Conservation (phyloP, 53 echinoderm and acorn worm genomes). For the Temnopleurus reevesii region DNA sequence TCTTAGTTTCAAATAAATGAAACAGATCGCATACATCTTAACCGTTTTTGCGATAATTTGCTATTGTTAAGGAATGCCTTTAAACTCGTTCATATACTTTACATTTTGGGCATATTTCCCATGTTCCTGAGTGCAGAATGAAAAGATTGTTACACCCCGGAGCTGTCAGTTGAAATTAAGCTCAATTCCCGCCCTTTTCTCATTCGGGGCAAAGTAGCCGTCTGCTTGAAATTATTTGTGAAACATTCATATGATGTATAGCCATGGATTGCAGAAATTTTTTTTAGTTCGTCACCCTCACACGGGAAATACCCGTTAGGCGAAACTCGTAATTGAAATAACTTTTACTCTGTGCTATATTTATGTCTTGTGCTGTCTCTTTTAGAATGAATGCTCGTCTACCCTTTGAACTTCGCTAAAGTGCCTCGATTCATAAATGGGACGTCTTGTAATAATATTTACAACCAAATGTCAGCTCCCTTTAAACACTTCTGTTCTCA, state of each 20-base stretch:
- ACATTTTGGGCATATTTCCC: neutral
- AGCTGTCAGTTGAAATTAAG: constrained; percentile 23
- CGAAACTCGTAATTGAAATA: no score
- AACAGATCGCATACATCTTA: no score
- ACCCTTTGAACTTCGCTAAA: neutral
- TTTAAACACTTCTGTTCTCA: neutral
- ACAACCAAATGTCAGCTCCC: constrained; percentile 6
- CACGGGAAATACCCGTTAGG: no score
- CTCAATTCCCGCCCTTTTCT: constrained; percentile 28
- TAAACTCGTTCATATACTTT: neutral
- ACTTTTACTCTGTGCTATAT: no score
- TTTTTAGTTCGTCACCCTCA: no score
- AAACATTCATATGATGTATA: neutral
- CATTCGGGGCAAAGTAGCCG: neutral
- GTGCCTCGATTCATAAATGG: neutral
- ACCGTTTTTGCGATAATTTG: no score
- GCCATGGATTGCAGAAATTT: neutral
- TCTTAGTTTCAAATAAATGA: no score
- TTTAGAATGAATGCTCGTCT: neutral
- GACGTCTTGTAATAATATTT: constrained; percentile 23
- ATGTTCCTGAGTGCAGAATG: neutral
- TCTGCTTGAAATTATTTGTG: neutral
- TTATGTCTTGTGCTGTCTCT: no score
- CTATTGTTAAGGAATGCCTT: no score
- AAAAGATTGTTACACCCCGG: neutral